Evolutionary conservation across 2,888 invertebrate species (phyloP), one percentile per base, ranked within the genome.

Genomic region (Xanthorhoe spadicearia): DNA sequence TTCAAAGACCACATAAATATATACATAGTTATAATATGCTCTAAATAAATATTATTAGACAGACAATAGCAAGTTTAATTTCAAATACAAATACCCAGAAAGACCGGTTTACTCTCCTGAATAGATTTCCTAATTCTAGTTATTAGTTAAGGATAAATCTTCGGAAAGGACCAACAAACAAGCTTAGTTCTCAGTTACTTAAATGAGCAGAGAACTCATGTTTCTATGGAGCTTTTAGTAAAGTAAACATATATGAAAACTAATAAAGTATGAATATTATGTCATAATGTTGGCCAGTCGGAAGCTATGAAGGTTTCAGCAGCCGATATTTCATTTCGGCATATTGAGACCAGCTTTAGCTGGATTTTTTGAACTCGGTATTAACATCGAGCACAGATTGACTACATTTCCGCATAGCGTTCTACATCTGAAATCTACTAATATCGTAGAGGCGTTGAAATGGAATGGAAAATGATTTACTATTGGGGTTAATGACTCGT

Each of bases 221-320:
- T 51, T 58, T 49, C n/a, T 53, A n/a, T 64, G 28, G 53, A 69
- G 61, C 70, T 70, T 72, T 69, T 61, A 81, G 72, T 75, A 70
- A 69, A 78, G 72, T 78, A 77, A 77, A 78, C 76, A 80, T 78
- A 77, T 80, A 74, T 68, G 73, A 75, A 74, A 80, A 75, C 84
- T 76, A 82, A 86, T 85, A 86, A 86, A 87, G 85, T 83, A 83
- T 81, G 82, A 82, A 85, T 80, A 84, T 84, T 79, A 82, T 74
- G 75, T 59, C 59, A 59, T 59, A 51, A 23, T 79, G 75, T 74
- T 74, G 68, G 81, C 78, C 80, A 81, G 56, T 76, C 75, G 73
- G 61, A 64, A 52, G 57, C 53, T 50, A 46, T 71, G 71, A 72
- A 75, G 80, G 81, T 84, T 85, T 80, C 74, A 67, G 69, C 72